Evolutionary conservation across 2,888 invertebrate species (phyloP), one percentile per base, ranked within the genome.

Genomic region (Leptothorax acervorum): DNA sequence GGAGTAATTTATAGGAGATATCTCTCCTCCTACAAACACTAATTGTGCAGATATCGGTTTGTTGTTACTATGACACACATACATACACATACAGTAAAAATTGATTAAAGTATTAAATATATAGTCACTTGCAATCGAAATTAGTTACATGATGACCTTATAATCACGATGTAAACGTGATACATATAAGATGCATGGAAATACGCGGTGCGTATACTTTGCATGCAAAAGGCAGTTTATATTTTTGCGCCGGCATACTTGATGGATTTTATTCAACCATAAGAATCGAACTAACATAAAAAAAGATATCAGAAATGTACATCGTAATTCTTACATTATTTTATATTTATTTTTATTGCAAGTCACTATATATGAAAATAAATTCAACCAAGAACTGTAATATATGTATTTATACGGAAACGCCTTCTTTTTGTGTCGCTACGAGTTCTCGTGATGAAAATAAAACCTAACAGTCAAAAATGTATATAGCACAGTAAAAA

Each of bases 121-220:
- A 75, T 45, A 75, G 75, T 23, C n/a, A 63, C 23, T 75, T 75
- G 48, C 35, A 63, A 75, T 75, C 35, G 12, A 2, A 74, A 48
- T 62, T 73, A 45, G 8, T 78, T 12, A 60, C 11, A 28, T 12
- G 18, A 9, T 28, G 6, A 60, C 60, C 2, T 60, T 39, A 31
- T 31, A 68, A 68, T 70, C 55, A 48, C 11, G 15, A 35, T 0
- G 11, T 18, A 15, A 3, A 51, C 3, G 3, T 42, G n/a, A 18
- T 28, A 8, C 8, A 35, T 23, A 4, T 39, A 39, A 48, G 42
- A 9, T 9, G 8, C 1, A 9, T 42, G 6, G 35, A 15, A 23
- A 39, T 28, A 3, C 11, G 18, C 23, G 23, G 12, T 35, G 23
- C 9, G 2, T 75, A 66, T 18, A 74, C 18, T 66, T 31, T 57